Evolutionary conservation across 1,140 invertebrate species (phyloP).

Genomic region (Yoshiicerus persimilis): DNA sequence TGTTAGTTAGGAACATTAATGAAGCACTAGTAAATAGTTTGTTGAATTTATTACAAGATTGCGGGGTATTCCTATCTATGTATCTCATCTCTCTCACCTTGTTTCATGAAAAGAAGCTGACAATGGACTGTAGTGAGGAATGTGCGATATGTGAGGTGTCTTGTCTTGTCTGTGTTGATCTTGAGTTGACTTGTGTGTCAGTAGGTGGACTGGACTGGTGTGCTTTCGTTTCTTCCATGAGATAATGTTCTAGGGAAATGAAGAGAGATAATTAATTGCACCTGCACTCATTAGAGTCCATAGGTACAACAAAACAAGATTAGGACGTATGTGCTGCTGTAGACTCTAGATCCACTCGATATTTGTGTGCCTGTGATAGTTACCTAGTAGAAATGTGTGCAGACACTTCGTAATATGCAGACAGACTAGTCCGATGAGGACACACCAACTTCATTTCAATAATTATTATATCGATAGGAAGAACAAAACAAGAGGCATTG

Average conservation of each 20-base stretch:
- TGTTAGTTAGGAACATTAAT: neutral
- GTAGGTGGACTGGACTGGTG: neutral
- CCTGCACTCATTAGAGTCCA: neutral
- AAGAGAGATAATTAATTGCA: constrained; percentile 5
- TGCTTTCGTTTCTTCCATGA: neutral
- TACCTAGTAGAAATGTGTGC: too few species aligned
- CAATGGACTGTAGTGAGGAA: neutral
- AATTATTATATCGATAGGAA: neutral
- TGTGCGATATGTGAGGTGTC: constrained; percentile 8
- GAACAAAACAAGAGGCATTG: neutral
- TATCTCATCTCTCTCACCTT: neutral
- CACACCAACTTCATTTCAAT: neutral
- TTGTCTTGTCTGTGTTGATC: neutral
- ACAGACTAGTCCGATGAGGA: too few species aligned
- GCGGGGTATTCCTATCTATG: neutral
- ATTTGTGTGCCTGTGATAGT: too few species aligned
- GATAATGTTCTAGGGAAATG: neutral
- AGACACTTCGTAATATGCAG: too few species aligned
- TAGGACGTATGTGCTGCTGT: too few species aligned
- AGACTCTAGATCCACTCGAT: too few species aligned
- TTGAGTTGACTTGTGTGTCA: neutral
- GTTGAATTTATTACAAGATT: neutral
- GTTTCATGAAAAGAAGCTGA: neutral
- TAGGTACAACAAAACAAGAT: neutral
- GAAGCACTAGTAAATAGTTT: neutral